Percentiles rank a stretch among this genome's conserved stretches.
Evolutionary conservation across 2,113 vertebrate genomes (phyloP).

Genomic region (Pangasianodon hypophthalmus): DNA sequence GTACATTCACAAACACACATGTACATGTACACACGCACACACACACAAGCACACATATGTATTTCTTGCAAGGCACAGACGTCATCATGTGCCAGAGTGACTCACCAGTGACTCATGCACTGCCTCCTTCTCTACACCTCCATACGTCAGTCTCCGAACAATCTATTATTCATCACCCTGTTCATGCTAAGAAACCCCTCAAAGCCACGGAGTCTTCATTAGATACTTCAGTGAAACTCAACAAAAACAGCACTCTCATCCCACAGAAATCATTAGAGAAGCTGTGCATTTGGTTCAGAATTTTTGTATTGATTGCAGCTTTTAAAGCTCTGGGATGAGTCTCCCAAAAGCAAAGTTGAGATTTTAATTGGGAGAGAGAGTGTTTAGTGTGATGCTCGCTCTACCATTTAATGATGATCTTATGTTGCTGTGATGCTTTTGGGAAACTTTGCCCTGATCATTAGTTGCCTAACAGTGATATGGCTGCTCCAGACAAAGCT

Average conservation of each 20-base stretch:
- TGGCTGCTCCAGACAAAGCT: not conserved
- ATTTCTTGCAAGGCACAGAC: slow-evolving; percentile 3
- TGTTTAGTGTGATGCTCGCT: not conserved
- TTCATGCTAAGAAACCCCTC: not conserved
- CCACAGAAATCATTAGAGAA: not conserved
- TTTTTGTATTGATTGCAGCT: not conserved
- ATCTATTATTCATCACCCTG: slow-evolving; percentile 28
- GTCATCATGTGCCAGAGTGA: slow-evolving; percentile 58
- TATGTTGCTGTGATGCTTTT: not conserved
- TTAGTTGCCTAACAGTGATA: not conserved
- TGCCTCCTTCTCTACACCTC: slow-evolving; percentile 27
- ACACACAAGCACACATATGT: not conserved
- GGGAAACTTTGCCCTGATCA: not conserved
- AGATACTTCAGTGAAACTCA: not conserved
- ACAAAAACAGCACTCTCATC: not conserved
- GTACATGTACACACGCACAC: slow-evolving; percentile 24
- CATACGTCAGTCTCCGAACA: slow-evolving; percentile 27
- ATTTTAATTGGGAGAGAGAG: not conserved
- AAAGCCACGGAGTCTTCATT: not conserved
- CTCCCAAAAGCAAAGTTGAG: not conserved
- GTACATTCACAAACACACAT: not conserved
- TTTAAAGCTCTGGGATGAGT: not conserved
- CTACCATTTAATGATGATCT: not conserved
- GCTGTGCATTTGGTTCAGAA: not conserved
- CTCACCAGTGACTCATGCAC: slow-evolving; percentile 46